Conservation (phyloP, 2,888 invertebrate species). For the Athalia cordata region DNA sequence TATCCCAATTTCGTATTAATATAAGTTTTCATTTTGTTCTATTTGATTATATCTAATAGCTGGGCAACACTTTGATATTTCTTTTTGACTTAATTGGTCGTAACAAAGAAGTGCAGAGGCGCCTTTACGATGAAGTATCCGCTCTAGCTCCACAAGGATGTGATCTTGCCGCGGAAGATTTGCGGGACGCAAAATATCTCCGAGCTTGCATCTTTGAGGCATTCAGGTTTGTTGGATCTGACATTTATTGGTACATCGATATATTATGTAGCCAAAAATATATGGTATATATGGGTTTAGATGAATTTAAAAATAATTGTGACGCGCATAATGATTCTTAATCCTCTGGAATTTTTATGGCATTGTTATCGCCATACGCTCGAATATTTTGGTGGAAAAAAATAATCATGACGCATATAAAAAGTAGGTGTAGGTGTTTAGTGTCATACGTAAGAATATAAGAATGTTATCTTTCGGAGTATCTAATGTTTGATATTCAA, state of each 20-base stretch:
- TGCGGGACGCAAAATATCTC: conserved; percentile 83
- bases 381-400: neutral
- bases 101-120: conserved; percentile 80
- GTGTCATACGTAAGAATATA: neutral
- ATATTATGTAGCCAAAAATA: neutral
- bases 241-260: neutral
- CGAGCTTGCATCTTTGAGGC: conserved; percentile 87
- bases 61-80: conserved; percentile 88
- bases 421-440: neutral
- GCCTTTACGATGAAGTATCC: conserved; percentile 80
- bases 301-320: conserved; percentile 30
- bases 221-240: conserved; percentile 74
- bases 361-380: conserved; percentile 16
- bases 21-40: conserved; percentile 4
- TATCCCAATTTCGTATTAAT: neutral
- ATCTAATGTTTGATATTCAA: neutral
- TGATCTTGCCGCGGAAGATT: conserved; percentile 76
- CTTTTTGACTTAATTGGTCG: conserved; percentile 84
- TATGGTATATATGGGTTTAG: neutral
- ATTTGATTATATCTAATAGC: conserved; percentile 71
- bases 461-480: conserved; percentile 1
- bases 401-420: neutral
- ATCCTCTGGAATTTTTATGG: conserved; percentile 33
- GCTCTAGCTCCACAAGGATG: conserved; percentile 76
- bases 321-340: neutral